These are phyloP conservation scores for Hyla sarda DNA, from an alignment of 2,113 vertebrate species.

Conservation along the genomic window DNA sequence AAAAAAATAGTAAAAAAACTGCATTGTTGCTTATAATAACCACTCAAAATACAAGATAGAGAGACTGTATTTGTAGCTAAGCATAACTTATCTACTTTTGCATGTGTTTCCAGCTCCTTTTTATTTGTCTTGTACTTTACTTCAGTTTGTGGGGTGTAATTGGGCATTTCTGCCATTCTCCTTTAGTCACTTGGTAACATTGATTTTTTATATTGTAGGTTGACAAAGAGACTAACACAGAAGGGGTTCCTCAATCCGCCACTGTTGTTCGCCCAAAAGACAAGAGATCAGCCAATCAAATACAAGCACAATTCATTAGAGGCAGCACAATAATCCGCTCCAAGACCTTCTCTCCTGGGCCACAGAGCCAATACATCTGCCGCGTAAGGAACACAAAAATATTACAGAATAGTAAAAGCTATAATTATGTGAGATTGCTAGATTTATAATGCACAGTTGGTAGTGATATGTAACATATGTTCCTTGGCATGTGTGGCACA, in stretches of 20 bases:
- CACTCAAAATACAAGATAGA: too few species aligned
- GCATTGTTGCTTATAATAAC: too few species aligned
- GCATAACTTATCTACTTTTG: too few species aligned
- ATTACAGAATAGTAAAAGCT: background rate
- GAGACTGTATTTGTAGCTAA: too few species aligned
- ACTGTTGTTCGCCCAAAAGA: conserved; percentile 93
- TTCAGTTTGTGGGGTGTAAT: background rate
- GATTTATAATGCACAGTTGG: background rate
- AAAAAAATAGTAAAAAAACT: too few species aligned
- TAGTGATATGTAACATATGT: background rate
- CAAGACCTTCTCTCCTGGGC: conserved; percentile 96
- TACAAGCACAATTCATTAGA: conserved; percentile 86
- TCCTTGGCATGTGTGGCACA: conserved; percentile 3
- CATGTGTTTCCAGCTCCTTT: too few species aligned
- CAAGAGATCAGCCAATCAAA: conserved; percentile 76
- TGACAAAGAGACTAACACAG: conserved; percentile 91
- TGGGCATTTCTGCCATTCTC: background rate
- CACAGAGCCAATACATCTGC: conserved; percentile 97
- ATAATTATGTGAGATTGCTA: background rate
- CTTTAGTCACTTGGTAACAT: background rate
- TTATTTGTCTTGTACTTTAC: background rate
- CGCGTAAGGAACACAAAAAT: conserved; percentile 77
- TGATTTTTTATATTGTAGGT: conserved; percentile 71
- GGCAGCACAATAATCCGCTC: conserved; percentile 96
- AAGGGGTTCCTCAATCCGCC: conserved; percentile 70